phyloP scores from a whole-genome alignment of 2,797 vertebrate genomes.

The Schizopygopsis malacanthus region DNA sequence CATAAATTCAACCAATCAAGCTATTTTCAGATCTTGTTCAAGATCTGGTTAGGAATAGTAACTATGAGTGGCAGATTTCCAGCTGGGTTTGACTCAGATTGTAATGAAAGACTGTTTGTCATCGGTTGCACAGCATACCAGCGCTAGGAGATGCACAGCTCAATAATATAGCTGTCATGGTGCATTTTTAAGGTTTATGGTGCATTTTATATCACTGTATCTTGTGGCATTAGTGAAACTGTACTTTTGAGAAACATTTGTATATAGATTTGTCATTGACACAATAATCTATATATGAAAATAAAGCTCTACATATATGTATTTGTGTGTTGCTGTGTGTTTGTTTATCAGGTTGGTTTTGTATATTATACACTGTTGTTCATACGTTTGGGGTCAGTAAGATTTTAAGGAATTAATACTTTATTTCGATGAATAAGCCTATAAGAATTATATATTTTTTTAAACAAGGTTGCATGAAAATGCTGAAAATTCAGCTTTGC shows the following conservation, averaged over 20 bases:
- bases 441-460: background rate
- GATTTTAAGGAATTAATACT: background rate
- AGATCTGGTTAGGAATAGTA: constrained; percentile 5
- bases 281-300: constrained; percentile 29
- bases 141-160: constrained; percentile 13
- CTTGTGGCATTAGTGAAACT: constrained; percentile 49
- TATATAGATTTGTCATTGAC: constrained; percentile 42
- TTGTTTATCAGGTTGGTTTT: background rate
- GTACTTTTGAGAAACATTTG: constrained; percentile 38
- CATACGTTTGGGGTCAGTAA: background rate
- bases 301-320: constrained; percentile 6
- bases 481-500: background rate
- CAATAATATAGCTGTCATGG: background rate
- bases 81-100: background rate
- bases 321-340: background rate
- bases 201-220: constrained; percentile 17
- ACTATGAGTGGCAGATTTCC: constrained; percentile 2
- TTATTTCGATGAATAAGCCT: background rate
- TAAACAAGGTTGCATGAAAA: background rate
- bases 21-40: background rate
- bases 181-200: constrained; percentile 31
- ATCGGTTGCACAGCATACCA: background rate
- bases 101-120: constrained; percentile 7
- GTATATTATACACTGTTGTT: background rate
- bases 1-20: background rate